These are phyloP conservation scores for Apantesis nais DNA, from an alignment of 2,888 invertebrate species.

Conservation along the genomic window DNA sequence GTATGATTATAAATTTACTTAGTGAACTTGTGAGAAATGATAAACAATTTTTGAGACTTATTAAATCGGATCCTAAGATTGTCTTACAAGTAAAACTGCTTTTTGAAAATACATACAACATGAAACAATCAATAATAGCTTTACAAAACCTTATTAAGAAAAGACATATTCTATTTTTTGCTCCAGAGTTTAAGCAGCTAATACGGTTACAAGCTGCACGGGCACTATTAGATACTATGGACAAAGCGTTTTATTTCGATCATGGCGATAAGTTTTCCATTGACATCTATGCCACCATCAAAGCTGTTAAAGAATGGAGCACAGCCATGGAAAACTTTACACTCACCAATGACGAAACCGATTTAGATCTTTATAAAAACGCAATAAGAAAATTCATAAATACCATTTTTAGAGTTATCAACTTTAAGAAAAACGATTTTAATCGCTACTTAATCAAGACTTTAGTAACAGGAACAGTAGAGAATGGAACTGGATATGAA, in stretches of 20 bases:
- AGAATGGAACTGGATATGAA: neutral
- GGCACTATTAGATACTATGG: slow-evolving; percentile 3
- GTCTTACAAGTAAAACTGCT: neutral
- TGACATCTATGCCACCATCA: neutral
- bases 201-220: slow-evolving; percentile 4
- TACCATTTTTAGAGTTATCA: slow-evolving; percentile 5
- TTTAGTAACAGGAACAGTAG: slow-evolving; percentile 6
- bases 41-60: slow-evolving; percentile 1
- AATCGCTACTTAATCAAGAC: neutral
- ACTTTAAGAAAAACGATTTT: neutral
- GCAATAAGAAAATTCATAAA: slow-evolving; percentile 8
- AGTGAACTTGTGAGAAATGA: slow-evolving; percentile 10
- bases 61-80: neutral
- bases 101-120: neutral
- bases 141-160: neutral
- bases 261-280: neutral
- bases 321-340: neutral
- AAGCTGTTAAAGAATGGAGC: slow-evolving; percentile 4
- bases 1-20: neutral
- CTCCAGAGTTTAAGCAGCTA: neutral
- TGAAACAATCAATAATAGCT: slow-evolving; percentile 1
- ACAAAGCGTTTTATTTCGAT: slow-evolving; percentile 8
- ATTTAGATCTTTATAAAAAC: neutral
- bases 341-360: neutral
- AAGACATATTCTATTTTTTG: neutral